Evolutionary conservation across 2,888 invertebrate species (phyloP).

Genomic region (Tachystola acroxantha): DNA sequence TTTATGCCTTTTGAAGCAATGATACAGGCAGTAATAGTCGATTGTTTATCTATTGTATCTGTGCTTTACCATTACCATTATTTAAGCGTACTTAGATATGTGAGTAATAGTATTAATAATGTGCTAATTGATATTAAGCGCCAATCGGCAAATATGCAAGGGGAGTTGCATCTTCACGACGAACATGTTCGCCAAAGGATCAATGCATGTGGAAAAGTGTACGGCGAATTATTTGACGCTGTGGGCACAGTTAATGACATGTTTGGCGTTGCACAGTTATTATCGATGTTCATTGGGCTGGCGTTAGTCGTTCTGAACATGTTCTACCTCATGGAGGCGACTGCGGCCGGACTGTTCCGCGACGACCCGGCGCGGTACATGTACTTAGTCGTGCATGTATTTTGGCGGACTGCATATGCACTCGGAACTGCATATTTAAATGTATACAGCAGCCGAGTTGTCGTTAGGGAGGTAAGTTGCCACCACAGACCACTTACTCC

Average conservation of each 20-base stretch:
- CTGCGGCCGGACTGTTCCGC: constrained; percentile 48
- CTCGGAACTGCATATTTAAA: constrained; percentile 32
- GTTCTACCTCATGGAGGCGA: constrained; percentile 63
- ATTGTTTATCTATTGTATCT: constrained; percentile 33
- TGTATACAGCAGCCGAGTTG: constrained; percentile 36
- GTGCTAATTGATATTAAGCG: constrained; percentile 34
- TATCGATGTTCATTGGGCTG: constrained; percentile 33
- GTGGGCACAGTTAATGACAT: constrained; percentile 25
- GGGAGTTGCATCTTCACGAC: constrained; percentile 32
- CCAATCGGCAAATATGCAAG: constrained; percentile 22
- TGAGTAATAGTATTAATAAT: constrained; percentile 40
- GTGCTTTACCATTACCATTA: constrained; percentile 39
- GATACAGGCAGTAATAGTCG: constrained; percentile 39
- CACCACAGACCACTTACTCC: neutral
- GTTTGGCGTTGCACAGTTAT: constrained; percentile 37
- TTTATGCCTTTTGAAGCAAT: constrained; percentile 26
- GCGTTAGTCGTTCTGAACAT: constrained; percentile 39
- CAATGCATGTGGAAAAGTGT: constrained; percentile 39
- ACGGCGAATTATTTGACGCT: constrained; percentile 37
- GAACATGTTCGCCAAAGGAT: constrained; percentile 39
- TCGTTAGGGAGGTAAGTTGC: constrained; percentile 37
- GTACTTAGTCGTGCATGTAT: constrained; percentile 39
- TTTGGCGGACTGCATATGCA: constrained; percentile 45
- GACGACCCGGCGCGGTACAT: constrained; percentile 38
- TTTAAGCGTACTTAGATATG: constrained; percentile 35